Evolutionary conservation across 2,797 vertebrate genomes (phyloP).

Genomic region (Selene dorsalis): DNA sequence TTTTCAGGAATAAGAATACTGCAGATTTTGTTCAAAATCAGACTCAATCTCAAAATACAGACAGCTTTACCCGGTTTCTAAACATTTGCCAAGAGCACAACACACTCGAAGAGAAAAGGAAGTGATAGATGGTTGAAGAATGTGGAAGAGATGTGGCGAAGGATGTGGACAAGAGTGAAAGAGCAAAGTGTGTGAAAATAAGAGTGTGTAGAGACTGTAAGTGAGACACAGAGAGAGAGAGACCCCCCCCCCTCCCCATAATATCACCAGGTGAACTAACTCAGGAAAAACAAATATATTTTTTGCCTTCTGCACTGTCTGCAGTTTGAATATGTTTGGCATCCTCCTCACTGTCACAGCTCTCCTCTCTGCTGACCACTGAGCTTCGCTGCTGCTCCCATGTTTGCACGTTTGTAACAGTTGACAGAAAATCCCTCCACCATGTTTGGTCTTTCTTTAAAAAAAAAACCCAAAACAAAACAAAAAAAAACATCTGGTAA

Average conservation of each 20-base stretch:
- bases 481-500: background rate
- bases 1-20: background rate
- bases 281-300: conserved; percentile 37
- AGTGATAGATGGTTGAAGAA: conserved; percentile 58
- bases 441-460: background rate
- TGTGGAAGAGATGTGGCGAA: conserved; percentile 19
- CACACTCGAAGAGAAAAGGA: conserved; percentile 25
- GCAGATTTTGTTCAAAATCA: background rate
- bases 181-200: conserved; percentile 12
- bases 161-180: background rate
- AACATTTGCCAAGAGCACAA: background rate
- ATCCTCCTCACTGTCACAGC: background rate
- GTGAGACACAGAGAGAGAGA: background rate
- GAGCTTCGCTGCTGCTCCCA: conserved; percentile 4
- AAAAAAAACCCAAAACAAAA: no score
- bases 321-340: background rate
- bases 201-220: background rate
- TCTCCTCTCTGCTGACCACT: background rate
- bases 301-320: background rate
- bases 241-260: background rate
- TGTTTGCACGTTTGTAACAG: background rate
- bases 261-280: conserved; percentile 24
- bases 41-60: no score
- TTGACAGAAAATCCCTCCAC: conserved; percentile 7
- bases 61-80: background rate